phyloP scores from a whole-genome alignment of 2,888 invertebrate species.

The Heteromyza rotundicornis region DNA sequence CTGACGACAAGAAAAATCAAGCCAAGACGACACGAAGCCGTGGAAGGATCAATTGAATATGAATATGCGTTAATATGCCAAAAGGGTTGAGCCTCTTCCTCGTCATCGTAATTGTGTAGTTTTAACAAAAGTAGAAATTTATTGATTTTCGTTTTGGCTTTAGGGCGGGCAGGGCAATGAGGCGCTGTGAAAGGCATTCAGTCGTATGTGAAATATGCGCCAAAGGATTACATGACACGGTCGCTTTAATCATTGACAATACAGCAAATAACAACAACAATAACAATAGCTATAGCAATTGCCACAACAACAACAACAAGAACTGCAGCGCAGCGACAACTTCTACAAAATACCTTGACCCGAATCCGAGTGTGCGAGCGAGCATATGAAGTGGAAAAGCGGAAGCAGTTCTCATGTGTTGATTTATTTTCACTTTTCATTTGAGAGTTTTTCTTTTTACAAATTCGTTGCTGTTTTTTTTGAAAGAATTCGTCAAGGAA shows the following conservation, averaged over 20 bases:
- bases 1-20: slow-evolving; percentile 12
- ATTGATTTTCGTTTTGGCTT: not conserved
- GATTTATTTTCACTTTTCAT: not conserved
- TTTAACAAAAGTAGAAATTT: not conserved
- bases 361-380: not conserved
- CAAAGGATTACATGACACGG: not conserved
- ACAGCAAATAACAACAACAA: not conserved
- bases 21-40: no score
- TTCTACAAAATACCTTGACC: slow-evolving; percentile 1
- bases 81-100: no score
- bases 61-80: no score
- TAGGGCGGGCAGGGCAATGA: not conserved
- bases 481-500: no score
- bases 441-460: no score
- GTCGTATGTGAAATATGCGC: not conserved
- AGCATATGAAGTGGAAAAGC: not conserved
- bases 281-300: not conserved
- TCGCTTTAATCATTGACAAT: not conserved
- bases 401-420: slow-evolving; percentile 1
- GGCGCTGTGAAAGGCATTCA: no score
- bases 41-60: no score
- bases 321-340: not conserved
- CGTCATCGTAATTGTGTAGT: slow-evolving; percentile 18
- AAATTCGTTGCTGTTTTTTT: no score
- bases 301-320: not conserved